A percentile compares a stretch with the other conserved stretches of the same genome.
These are phyloP conservation scores for Nemurella pictetii DNA, from an alignment of 2,888 invertebrate species.

Conservation along the genomic window DNA sequence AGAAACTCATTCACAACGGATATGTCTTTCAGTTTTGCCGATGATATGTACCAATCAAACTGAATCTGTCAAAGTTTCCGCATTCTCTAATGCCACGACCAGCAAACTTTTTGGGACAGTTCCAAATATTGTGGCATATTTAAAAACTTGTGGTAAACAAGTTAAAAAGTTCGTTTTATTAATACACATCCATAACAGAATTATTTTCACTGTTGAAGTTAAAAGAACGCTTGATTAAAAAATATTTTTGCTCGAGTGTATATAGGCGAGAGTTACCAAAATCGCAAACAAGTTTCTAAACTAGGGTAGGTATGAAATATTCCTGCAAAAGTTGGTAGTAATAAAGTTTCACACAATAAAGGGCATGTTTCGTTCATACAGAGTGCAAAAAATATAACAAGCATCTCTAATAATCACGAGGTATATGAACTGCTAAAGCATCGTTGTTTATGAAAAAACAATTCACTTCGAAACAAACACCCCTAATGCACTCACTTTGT, in stretches of 20 bases:
- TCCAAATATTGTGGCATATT: not conserved
- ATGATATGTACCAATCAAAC: too few relatives aligned
- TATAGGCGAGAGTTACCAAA: not conserved
- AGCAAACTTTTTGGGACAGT: not conserved
- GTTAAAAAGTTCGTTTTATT: not conserved
- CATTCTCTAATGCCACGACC: not conserved
- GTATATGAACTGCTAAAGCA: too few relatives aligned
- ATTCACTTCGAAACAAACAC: too few relatives aligned
- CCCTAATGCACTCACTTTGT: not conserved
- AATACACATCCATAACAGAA: not conserved
- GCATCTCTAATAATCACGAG: too few relatives aligned
- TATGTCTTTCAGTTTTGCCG: too few relatives aligned
- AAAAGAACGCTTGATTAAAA: not conserved
- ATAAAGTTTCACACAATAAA: too few relatives aligned
- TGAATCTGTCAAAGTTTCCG: not conserved
- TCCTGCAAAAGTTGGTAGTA: too few relatives aligned
- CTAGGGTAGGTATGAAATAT: too few relatives aligned
- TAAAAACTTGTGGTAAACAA: not conserved
- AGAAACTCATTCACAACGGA: too few relatives aligned
- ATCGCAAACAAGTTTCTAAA: not conserved
- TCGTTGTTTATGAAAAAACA: too few relatives aligned
- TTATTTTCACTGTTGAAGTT: not conserved
- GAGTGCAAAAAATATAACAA: too few relatives aligned
- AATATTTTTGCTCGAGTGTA: not conserved
- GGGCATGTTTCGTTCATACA: too few relatives aligned